Percentiles rank a stretch among this genome's conserved stretches.
These are phyloP conservation scores for Sternotherus odoratus DNA, from an alignment of 2,797 vertebrate species.

Conservation along the genomic window DNA sequence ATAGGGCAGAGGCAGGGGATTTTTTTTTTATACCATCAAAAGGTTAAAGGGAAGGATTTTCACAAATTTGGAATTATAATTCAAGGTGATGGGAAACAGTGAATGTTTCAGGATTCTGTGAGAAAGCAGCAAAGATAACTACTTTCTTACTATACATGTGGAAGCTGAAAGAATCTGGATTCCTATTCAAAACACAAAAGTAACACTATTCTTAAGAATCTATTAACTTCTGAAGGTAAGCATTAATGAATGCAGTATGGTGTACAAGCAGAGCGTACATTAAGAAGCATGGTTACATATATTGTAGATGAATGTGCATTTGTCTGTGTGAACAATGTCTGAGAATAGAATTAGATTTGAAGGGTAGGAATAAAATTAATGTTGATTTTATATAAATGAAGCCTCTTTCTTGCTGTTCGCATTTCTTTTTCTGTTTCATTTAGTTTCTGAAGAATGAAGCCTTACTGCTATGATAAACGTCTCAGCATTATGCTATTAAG, in stretches of 20 bases:
- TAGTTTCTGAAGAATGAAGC: slow-evolving; percentile 21
- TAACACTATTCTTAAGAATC: slow-evolving; percentile 32
- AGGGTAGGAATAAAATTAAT: not conserved
- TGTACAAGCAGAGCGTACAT: not conserved
- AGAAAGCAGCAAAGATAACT: not conserved
- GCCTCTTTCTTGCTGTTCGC: not conserved
- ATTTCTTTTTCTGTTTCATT: not conserved
- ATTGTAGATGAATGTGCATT: not conserved
- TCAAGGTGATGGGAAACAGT: not conserved
- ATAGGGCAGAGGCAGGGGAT: slow-evolving; percentile 43
- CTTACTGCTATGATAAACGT: slow-evolving; percentile 5
- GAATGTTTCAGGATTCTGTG: not conserved
- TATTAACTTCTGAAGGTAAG: not conserved
- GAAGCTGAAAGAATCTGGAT: slow-evolving; percentile 9
- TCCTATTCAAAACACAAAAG: slow-evolving; percentile 16
- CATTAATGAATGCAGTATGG: not conserved
- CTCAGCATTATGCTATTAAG: not conserved
- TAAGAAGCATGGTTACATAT: slow-evolving; percentile 41
- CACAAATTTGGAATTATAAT: slow-evolving; percentile 37
- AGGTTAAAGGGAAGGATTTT: slow-evolving; percentile 25
- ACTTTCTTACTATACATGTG: not conserved
- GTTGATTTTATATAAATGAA: not conserved
- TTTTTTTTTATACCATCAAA: slow-evolving; percentile 36
- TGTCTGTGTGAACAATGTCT: slow-evolving; percentile 12
- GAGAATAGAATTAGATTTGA: not conserved